phyloP scores from a whole-genome alignment of 2,888 invertebrate species.

The Mycalesis mineus region DNA sequence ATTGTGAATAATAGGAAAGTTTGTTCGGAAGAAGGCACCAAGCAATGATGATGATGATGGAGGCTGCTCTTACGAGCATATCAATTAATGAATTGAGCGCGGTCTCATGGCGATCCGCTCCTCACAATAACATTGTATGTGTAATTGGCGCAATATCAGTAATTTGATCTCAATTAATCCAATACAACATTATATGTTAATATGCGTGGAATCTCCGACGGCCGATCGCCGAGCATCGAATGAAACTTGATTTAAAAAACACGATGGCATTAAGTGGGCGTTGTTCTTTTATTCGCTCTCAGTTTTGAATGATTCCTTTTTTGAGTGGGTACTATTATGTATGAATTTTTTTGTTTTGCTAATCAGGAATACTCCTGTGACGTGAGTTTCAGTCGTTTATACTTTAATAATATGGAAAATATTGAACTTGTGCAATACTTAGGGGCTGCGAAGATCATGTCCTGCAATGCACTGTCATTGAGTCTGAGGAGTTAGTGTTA shows the following conservation, averaged over 20 bases:
- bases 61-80: not conserved
- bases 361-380: no score
- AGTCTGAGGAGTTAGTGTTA: no score
- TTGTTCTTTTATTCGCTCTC: not conserved
- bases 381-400: no score
- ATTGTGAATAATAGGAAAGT: no score
- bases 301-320: not conserved
- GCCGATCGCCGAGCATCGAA: slow-evolving; percentile 1
- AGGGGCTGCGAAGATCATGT: no score
- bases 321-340: not conserved
- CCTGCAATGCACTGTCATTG: no score
- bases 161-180: slow-evolving; percentile 23
- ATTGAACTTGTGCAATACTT: no score
- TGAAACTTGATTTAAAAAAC: not conserved
- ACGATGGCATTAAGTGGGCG: not conserved
- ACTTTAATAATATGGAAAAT: no score
- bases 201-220: slow-evolving; percentile 21
- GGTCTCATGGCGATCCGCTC: not conserved
- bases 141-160: slow-evolving; percentile 19
- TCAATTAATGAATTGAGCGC: not conserved
- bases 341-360: not conserved
- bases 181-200: slow-evolving; percentile 23
- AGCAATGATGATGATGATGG: no score
- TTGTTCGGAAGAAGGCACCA: no score
- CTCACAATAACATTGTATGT: slow-evolving; percentile 13